Percentiles rank a stretch among this genome's conserved stretches.
Conservation (phyloP, 2,888 invertebrate genomes). For the Thalpophila matura region DNA sequence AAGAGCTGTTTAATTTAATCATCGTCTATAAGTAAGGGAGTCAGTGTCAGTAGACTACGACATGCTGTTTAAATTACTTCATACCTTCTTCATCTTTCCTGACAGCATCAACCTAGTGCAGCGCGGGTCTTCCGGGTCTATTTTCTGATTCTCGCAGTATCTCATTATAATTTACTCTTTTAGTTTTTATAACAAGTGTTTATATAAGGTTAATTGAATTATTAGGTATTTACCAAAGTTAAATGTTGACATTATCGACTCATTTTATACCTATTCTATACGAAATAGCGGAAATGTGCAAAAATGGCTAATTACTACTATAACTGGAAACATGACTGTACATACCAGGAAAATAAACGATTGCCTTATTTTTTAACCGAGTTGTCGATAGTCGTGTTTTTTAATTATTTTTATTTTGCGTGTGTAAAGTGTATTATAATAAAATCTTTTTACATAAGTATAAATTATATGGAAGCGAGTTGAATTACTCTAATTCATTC, state of each 20-base stretch:
- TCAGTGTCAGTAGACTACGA: rapidly evolving
- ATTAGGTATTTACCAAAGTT: slow-evolving; percentile 11
- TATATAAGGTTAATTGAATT: slow-evolving; percentile 4
- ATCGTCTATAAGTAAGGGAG: too few relatives aligned
- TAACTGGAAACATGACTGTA: slow-evolving; percentile 14
- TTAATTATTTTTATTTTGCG: slow-evolving; percentile 6
- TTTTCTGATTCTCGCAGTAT: slow-evolving; percentile 91
- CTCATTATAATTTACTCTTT: slow-evolving; percentile 58
- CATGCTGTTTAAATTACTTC: slow-evolving; percentile 12
- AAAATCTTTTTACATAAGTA: not conserved
- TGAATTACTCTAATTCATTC: slow-evolving; percentile 30
- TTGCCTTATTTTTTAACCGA: not conserved
- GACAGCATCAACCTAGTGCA: slow-evolving; percentile 94
- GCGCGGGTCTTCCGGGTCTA: slow-evolving; percentile 94
- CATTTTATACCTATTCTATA: not conserved
- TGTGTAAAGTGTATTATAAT: slow-evolving; percentile 14
- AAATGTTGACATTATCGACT: slow-evolving; percentile 7
- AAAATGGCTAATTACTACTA: slow-evolving; percentile 15
- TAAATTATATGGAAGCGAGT: not conserved
- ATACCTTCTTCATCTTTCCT: slow-evolving; percentile 92
- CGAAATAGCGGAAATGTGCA: slow-evolving; percentile 15
- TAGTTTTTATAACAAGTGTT: not conserved
- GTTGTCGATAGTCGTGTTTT: not conserved
- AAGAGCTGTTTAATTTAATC: too few relatives aligned
- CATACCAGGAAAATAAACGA: slow-evolving; percentile 23